Evolutionary conservation across 2,888 invertebrate genomes (phyloP).

Genomic region (Hemithea aestivaria): DNA sequence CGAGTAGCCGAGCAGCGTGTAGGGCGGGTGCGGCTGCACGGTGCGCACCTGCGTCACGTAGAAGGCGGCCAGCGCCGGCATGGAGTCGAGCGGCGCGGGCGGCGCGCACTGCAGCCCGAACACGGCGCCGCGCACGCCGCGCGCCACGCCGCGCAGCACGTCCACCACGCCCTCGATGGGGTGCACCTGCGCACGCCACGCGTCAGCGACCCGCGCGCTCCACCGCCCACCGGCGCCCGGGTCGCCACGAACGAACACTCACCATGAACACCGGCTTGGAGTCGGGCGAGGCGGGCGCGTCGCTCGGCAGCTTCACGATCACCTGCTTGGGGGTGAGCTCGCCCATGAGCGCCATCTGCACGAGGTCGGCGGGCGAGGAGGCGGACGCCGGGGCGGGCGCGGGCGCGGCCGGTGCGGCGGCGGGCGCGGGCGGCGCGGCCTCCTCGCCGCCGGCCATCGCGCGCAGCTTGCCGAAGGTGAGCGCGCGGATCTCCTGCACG

Average conservation of each 20-base stretch:
- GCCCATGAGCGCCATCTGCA: constrained; percentile 60
- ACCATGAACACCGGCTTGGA: constrained; percentile 81
- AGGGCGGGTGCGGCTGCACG: constrained; percentile 90
- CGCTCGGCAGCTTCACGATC: constrained; percentile 83
- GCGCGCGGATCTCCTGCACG: constrained; percentile 92
- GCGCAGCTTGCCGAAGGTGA: constrained; percentile 88
- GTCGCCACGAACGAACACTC: constrained; percentile 16
- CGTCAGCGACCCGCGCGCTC: constrained; percentile 16
- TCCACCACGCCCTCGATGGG: constrained; percentile 93
- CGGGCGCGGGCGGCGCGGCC: constrained; percentile 19
- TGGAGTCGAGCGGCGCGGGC: constrained; percentile 85
- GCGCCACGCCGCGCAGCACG: constrained; percentile 85
- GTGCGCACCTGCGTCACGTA: constrained; percentile 86
- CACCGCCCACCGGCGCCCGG: not conserved
- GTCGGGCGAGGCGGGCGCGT: constrained; percentile 53
- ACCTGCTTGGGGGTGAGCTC: constrained; percentile 88
- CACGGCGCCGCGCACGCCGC: constrained; percentile 85
- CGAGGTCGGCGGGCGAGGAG: constrained; percentile 60
- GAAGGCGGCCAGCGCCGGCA: constrained; percentile 85
- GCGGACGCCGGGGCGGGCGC: constrained; percentile 40
- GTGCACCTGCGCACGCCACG: constrained; percentile 85
- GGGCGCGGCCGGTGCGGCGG: constrained; percentile 28
- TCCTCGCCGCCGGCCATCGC: constrained; percentile 70
- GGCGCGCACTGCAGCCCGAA: constrained; percentile 94
- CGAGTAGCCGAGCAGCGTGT: constrained; percentile 95